Percentiles rank a stretch among this genome's conserved stretches.
Conservation (phyloP, 35 echinoderm and acorn worm genomes). For the Stichopus chloronotus region DNA sequence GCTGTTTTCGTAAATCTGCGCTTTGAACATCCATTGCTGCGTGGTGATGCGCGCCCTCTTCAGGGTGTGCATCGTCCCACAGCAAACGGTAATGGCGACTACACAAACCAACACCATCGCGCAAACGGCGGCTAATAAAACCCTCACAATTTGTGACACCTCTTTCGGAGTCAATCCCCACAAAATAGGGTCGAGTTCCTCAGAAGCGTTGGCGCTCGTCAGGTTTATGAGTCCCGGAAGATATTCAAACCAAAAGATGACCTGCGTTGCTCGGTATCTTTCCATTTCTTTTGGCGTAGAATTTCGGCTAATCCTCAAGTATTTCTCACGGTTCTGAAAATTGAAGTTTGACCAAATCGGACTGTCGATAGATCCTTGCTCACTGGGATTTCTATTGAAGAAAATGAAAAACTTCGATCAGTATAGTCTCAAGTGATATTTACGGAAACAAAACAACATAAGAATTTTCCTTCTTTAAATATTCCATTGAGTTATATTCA, state of each 20-base stretch:
- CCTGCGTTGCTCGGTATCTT: neutral
- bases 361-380: neutral
- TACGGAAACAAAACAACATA: neutral
- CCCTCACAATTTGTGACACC: neutral
- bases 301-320: neutral
- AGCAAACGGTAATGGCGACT: neutral
- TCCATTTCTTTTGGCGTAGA: neutral
- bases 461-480: neutral
- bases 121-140: neutral
- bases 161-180: neutral
- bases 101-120: neutral
- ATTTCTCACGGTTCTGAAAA: neutral
- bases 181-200: neutral
- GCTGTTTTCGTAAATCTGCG: constrained; percentile 11
- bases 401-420: neutral
- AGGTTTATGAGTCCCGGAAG: neutral
- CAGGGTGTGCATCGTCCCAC: neutral
- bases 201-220: neutral
- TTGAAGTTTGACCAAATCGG: constrained; percentile 1
- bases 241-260: constrained; percentile 1
- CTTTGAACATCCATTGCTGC: constrained; percentile 26
- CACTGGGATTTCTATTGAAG: neutral
- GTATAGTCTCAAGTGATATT: neutral
- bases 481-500: neutral
- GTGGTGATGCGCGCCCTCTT: neutral